These are phyloP conservation scores for Lutjanus campechanus DNA, from an alignment of 2,797 vertebrate genomes.

Conservation along the genomic window DNA sequence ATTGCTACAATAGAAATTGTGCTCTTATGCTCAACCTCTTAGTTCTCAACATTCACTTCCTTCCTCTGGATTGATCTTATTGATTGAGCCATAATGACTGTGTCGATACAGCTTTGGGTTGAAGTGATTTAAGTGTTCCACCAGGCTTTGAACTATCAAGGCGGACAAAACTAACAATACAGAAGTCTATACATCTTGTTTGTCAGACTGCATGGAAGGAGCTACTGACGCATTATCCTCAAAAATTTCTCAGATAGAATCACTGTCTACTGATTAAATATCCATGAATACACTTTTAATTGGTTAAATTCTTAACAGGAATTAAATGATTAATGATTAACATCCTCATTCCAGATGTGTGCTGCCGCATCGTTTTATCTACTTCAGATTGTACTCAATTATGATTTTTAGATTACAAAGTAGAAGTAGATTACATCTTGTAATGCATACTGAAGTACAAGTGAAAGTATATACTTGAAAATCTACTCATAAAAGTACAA, in stretches of 20 bases:
- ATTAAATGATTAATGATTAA: too few relatives aligned
- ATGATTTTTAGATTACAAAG: too few relatives aligned
- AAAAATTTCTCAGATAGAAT: neutral
- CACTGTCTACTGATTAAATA: too few relatives aligned
- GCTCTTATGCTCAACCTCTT: neutral
- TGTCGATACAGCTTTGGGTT: constrained; percentile 43
- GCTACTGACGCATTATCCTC: constrained; percentile 4
- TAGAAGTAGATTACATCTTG: too few relatives aligned
- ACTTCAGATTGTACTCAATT: too few relatives aligned
- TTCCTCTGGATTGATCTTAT: constrained; percentile 16
- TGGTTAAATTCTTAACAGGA: too few relatives aligned
- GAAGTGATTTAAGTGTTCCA: constrained; percentile 27
- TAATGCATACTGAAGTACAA: too few relatives aligned
- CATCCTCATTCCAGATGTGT: too few relatives aligned
- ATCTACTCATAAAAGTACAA: too few relatives aligned
- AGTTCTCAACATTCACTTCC: neutral
- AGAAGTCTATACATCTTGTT: neutral
- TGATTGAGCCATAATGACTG: constrained; percentile 35
- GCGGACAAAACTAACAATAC: neutral
- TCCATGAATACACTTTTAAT: too few relatives aligned
- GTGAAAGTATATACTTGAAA: too few relatives aligned
- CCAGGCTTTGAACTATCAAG: constrained; percentile 6
- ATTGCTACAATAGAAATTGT: neutral
- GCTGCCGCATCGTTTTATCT: too few relatives aligned
- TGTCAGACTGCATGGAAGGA: neutral